Percentiles rank a stretch among this genome's conserved stretches.
Conservation (phyloP, 1,140 invertebrate genomes). For the Bombus confusus region DNA sequence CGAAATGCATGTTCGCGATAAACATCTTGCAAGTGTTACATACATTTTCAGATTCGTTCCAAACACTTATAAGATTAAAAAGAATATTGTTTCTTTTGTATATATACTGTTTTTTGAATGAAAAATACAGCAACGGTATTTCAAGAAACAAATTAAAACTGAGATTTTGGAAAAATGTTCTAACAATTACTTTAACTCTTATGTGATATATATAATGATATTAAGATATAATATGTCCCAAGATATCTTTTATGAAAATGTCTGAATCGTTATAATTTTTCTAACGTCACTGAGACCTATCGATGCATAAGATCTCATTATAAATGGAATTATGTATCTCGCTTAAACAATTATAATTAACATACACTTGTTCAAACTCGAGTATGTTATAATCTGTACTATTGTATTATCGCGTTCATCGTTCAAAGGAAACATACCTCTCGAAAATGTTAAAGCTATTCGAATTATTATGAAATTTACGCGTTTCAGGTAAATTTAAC, state of each 20-base stretch:
- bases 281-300: no score
- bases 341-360: not conserved
- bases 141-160: not conserved
- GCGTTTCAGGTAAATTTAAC: not conserved
- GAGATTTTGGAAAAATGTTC: not conserved
- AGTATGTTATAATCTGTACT: not conserved
- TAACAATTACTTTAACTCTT: not conserved
- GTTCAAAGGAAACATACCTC: no score
- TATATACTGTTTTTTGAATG: no score
- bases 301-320: no score
- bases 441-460: no score
- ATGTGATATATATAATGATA: not conserved
- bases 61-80: no score
- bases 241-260: not conserved
- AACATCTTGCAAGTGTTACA: no score
- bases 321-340: no score
- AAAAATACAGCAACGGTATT: not conserved
- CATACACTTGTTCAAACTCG: not conserved
- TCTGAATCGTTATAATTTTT: not conserved
- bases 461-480: not conserved
- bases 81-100: no score
- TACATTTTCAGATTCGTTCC: no score
- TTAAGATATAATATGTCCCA: not conserved
- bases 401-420: no score
- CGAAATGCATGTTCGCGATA: no score